phyloP scores from a whole-genome alignment of 2,888 invertebrate genomes.

The Didymodactylos carnosus region DNA sequence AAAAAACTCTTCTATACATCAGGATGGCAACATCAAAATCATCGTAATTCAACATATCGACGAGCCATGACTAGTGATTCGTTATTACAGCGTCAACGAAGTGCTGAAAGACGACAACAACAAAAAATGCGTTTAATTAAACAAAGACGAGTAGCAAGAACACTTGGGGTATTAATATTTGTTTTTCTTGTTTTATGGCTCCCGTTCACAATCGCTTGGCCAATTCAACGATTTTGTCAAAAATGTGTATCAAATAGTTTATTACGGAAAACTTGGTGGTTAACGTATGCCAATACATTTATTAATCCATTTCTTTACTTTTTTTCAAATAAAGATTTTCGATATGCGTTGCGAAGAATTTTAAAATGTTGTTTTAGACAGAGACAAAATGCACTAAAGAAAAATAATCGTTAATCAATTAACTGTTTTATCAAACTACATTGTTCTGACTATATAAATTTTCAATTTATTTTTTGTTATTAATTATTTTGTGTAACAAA shows the following conservation, averaged over 20 bases:
- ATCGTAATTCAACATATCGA: background rate
- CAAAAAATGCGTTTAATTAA: conserved; percentile 15
- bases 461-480: background rate
- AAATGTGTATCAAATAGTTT: background rate
- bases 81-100: conserved; percentile 4
- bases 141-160: conserved; percentile 21
- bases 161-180: conserved; percentile 20
- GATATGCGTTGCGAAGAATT: background rate
- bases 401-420: background rate
- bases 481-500: no score
- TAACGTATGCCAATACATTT: background rate
- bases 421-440: background rate
- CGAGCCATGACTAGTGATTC: conserved; percentile 1
- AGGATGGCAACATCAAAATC: no score
- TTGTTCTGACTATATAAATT: background rate
- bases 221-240: conserved; percentile 8
- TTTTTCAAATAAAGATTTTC: background rate
- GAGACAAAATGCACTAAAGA: background rate
- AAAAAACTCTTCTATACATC: background rate
- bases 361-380: background rate
- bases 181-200: conserved; percentile 23
- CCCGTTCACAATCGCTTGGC: conserved; percentile 22
- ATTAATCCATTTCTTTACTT: conserved; percentile 1
- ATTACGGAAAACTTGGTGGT: background rate
- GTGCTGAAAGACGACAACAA: conserved; percentile 14